Evolutionary conservation across 2,888 invertebrate genomes (phyloP), one percentile per base, ranked within the genome.

Genomic region (Diarsia mendica): DNA sequence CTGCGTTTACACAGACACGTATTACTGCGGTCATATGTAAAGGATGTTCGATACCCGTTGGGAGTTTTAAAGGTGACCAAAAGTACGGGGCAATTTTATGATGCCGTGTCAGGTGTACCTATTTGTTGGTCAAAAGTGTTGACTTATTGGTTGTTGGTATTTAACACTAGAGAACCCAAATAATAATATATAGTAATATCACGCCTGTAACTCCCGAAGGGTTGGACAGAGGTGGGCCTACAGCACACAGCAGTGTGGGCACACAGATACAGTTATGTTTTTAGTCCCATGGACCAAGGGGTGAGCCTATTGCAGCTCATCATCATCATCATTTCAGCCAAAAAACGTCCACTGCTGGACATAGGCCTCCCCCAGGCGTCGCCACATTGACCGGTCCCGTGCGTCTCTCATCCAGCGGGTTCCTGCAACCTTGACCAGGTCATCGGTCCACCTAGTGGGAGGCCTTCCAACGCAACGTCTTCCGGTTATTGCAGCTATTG

Each of bases 1-100:
- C 69, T 23, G 72, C 72, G 64, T 86, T 85, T 75, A 81, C 79
- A 79, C 61, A 48, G 82, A 80, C 86, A 84, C 86, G 86, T 86
- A 77, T 75, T 58, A 33, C 60, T 64, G 75, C 53, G 48, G 79
- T 64, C 39, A 69, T 70, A 69, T 55, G 63, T 72, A 81, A 60
- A 77, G 33, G 23, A 2, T 70, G 76, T 65, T 68, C 65, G 60
- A 20, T 51, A 15, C 46, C 70, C 48, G 55, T 69, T 75, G 64
- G 55, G 11, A 46, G 55, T 78, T 76, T 68, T 48, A 74, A 69
- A 83, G 20, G 13, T 33, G 5, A 0, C 18, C 33, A 33, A 60
- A 60, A 20, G 10, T 10, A 33, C 4, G 20, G 0, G 13, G 0
- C 4, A 20, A 20, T 61, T 61, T 61, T 28, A 3, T 28, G 58